Evolutionary conservation across 2,888 invertebrate species (phyloP), one percentile per base, ranked within the genome.

Genomic region (Drosophila testacea): DNA sequence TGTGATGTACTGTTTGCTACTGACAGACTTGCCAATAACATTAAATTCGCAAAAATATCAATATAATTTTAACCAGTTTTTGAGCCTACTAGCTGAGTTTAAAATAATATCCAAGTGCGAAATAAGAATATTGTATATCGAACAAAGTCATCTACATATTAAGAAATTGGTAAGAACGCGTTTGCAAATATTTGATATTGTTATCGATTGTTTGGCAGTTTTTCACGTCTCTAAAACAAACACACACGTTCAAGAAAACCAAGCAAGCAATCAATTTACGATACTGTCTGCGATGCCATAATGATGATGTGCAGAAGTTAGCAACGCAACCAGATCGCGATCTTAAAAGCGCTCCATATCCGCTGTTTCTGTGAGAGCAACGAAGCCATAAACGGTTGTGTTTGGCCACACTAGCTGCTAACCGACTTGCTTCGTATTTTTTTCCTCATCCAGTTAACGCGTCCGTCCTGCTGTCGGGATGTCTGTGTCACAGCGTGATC

Each of bases 401-500:
- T 30, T 47, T 9, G 41, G 13, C 4, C 41, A 6, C 7, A 47
- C 30, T 13, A 27, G 10, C 30, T 30, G 4, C 9, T 9, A 30
- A 55, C 61, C n/a, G 10, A 32, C 13, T 54, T 28, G 6, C 47
- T 51, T 34, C 11, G 2, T 4, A 22, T 11, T 27, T 62, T 70
- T 39, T 39, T 6, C 16, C 16, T 56, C 22, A 55, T 60, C 30
- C 22, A 47, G 38, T 39, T 27, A 54, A 48, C 51, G 39, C 39
- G 36, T 59, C 38, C 41, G 42, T 59, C 30, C 47, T 30, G 7
- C 16, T 4, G 16, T 42, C 30, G 59, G 54, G 32, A 76, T 76
- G 75, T 56, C 70, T 11, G 52, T 69, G 22, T 47, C 74, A n/a
- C 77, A 74, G 6, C 57, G 28, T 61, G 86, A 87, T 50, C 87